Base-by-base conservation (phyloP, 1,140 invertebrate genomes). In the Dendrolimus punctatus region DNA sequence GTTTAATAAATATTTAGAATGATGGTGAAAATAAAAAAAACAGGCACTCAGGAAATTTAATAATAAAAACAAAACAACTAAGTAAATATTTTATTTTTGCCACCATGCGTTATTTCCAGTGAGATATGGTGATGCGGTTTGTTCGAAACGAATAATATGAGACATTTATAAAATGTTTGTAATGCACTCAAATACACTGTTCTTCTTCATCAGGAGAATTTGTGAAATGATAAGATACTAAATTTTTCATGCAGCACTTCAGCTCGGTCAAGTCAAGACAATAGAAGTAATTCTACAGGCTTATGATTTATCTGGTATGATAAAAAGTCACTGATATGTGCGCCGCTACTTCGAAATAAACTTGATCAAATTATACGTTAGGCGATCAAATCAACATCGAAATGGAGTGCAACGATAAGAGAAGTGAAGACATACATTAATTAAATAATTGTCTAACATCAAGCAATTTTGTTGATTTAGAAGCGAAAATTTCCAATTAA, bases 401-500 rank as follows among this genome's bases (percentile, higher is more conserved):
- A 69, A 76, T 75, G 72, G 75, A 71, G 83, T 86, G 83, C 79
- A 76, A 73, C 70, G 66, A 76, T 66, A 78, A 71, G 51, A 82
- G 56, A 75, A 80, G 77, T 78, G 64, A 66, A 71, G 76, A 82
- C 71, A 80, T 72, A 75, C 66, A 74, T 55, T 72, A 68, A 66
- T 54, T 55, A 66, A 71, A 71, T 64, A 66, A 61, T 60, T 60
- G 49, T 80, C 76, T 83, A 83, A 84, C 83, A 86, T 64, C 73
- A 84, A 86, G 83, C 83, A 71, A 72, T 76, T 55, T 62, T 68
- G 72, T 76, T 61, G 63, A 59, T 55, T 72, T 77, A 70, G 62
- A 83, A 86, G 80, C 80, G 71, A 77, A 64, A 76, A 76, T 73
- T 79, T 83, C 60, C 71, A 80, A 81, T 75, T 68, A 65, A 66